Percentiles rank a stretch among this genome's conserved stretches.
phyloP scores from a whole-genome alignment of 2,888 invertebrate species.

The Pterobdella sp. region DNA sequence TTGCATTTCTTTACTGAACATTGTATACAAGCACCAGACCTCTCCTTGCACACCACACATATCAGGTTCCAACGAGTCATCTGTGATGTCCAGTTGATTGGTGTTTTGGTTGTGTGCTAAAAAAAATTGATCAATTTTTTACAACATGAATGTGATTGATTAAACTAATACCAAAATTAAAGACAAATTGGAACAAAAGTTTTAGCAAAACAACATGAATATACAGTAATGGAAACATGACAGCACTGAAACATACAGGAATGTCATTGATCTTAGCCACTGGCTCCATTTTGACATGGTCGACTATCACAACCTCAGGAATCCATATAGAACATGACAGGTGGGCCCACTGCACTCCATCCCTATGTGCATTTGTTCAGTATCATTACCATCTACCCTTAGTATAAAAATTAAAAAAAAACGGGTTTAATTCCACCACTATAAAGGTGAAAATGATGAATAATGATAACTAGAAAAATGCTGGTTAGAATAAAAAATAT shows the following conservation, averaged over 20 bases:
- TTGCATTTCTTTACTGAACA: slow-evolving; percentile 96
- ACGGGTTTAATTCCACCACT: too few relatives aligned
- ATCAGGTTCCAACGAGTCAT: slow-evolving; percentile 69
- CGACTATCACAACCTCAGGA: slow-evolving; percentile 73
- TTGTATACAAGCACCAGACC: slow-evolving; percentile 88
- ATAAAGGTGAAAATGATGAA: too few relatives aligned
- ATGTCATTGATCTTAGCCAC: slow-evolving; percentile 94
- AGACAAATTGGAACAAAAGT: neutral
- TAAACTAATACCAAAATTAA: too few relatives aligned
- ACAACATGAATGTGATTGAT: too few relatives aligned
- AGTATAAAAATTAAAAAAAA: too few relatives aligned
- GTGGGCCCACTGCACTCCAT: slow-evolving; percentile 93
- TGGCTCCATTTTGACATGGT: slow-evolving; percentile 96
- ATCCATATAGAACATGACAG: slow-evolving; percentile 72
- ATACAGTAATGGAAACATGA: neutral
- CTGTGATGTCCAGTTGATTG: slow-evolving; percentile 40
- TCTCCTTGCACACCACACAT: slow-evolving; percentile 85
- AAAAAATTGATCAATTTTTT: too few relatives aligned
- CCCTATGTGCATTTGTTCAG: slow-evolving; percentile 53
- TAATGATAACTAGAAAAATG: neutral
- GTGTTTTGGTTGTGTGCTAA: neutral
- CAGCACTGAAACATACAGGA: slow-evolving; percentile 58
- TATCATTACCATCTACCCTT: too few relatives aligned
- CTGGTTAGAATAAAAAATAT: neutral
- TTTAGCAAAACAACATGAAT: neutral